Evolutionary conservation across 2,113 vertebrate species (phyloP).

Genomic region (Mirounga angustirostris): DNA sequence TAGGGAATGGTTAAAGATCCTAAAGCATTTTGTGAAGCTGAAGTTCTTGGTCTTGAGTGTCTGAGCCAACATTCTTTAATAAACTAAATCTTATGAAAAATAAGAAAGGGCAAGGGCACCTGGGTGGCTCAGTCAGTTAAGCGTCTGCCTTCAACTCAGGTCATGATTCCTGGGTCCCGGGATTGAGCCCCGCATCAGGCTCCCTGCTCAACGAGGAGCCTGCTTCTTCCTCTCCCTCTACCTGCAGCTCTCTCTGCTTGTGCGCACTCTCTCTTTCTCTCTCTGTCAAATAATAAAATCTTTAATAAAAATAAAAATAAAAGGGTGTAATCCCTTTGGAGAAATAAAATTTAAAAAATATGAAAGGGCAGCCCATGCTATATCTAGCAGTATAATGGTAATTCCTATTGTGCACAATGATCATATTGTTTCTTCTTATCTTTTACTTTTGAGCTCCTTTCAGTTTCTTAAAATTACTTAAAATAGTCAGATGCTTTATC

Average conservation of each 20-base stretch:
- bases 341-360: not conserved
- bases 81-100: not conserved
- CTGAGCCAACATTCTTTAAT: not conserved
- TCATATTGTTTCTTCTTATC: not conserved
- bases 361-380: not conserved
- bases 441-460: not conserved
- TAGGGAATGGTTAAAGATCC: not conserved
- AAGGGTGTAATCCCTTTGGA: not conserved
- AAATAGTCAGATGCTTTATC: not conserved
- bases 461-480: not conserved
- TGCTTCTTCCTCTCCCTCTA: not conserved
- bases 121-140: not conserved
- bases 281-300: not conserved
- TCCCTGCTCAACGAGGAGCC: not conserved
- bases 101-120: not conserved
- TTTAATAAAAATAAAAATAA: not conserved
- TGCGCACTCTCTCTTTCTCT: not conserved
- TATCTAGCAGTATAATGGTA: not conserved
- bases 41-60: not conserved
- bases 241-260: not conserved
- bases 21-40: not conserved
- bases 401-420: not conserved
- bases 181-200: not conserved
- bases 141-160: not conserved
- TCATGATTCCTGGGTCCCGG: not conserved